Evolutionary conservation across 2,797 vertebrate species (phyloP).

Genomic region (Neosalanx taihuensis): DNA sequence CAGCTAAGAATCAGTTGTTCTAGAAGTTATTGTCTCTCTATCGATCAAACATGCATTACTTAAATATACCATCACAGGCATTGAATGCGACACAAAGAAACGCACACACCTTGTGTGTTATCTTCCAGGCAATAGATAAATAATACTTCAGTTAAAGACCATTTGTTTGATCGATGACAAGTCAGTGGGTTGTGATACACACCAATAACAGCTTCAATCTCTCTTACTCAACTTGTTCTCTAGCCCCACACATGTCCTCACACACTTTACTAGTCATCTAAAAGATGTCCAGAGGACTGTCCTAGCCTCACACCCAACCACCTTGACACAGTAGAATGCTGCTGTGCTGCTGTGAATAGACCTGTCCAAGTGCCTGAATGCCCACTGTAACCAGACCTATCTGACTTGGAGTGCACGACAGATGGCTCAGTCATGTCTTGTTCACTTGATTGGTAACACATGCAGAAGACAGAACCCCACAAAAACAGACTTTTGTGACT

Average conservation of each 20-base stretch:
- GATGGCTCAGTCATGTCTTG: no score
- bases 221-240: background rate
- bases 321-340: no score
- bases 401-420: no score
- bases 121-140: constrained; percentile 29
- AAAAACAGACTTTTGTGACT: no score
- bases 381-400: no score
- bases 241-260: background rate
- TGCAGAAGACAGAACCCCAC: no score
- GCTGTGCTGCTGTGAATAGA: background rate
- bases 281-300: background rate
- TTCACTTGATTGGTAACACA: no score
- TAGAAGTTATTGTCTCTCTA: constrained; percentile 20
- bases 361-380: background rate
- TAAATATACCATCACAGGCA: no score
- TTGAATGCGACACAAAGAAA: constrained; percentile 6
- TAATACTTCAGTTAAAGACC: constrained; percentile 18
- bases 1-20: constrained; percentile 29
- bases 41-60: background rate
- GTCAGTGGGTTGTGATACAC: constrained; percentile 36
- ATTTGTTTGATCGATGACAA: constrained; percentile 12
- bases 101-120: constrained; percentile 2
- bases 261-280: background rate
- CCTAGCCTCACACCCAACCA: background rate
- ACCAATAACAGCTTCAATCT: background rate